Evolutionary conservation across 53 echinoderm and acorn worm genomes (phyloP), one percentile per base, ranked within the genome.

Genomic region (Pentamera pediparva): DNA sequence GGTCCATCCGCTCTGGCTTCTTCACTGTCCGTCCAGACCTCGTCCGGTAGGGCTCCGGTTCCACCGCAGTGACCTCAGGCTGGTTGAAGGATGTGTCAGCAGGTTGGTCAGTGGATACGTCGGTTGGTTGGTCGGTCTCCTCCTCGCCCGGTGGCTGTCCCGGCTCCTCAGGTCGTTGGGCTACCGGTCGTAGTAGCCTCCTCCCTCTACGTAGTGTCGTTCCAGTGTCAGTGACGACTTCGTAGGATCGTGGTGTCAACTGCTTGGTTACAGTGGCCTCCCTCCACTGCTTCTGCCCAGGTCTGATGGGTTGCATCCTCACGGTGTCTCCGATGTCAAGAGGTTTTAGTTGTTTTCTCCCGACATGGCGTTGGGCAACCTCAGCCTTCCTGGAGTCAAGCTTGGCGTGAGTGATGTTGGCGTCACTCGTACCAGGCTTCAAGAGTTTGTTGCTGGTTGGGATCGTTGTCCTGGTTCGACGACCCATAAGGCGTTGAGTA

Each of bases 291-390:
- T 76, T 59, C 63, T 35, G 20, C 71, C 58, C 89, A 40, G 75
- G 41, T 5, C 79, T 56, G 11, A 84, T 61, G 2, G 88, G 70
- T 40, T 88, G 51, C 71, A 84, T 83, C 8, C 89, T 13, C 5
- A 83, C 89, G 4, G 62, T 76, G 31, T 84, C 89, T 19, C 83
- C 76, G 18, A 79, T 56, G 9, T 65, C 55, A 6, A 88, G 62
- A 11, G 72, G 76, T 4, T 32, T 71, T n/a, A 53, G n/a, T 52
- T 32, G 1, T 50, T 33, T 71, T 10, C 32, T 71, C 3, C 4
- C 32, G 4, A 12, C 1, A 0, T 52, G 20, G 15, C 26, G 19
- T 15, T 69, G 29, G 12, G 50, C 43, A 43, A 30, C 17, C 38
- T 0, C 6, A 37, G 64, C 9, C 26, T 64, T 35, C 38, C 38